Base-by-base conservation (phyloP, 1,140 invertebrate genomes). In the Fopius arisanus region DNA sequence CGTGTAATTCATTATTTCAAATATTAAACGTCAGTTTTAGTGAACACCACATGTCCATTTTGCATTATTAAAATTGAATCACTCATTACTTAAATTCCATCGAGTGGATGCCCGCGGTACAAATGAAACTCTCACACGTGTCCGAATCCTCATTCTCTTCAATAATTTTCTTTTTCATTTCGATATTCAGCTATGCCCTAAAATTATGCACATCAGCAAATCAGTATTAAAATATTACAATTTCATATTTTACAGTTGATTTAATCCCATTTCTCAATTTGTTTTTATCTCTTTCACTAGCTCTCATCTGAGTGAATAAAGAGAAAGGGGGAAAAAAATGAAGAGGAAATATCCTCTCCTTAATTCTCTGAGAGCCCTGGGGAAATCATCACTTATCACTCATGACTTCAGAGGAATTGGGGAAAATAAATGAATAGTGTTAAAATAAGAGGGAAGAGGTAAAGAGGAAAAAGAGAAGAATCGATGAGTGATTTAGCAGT, bases 221-320 rank as follows among this genome's bases (percentile, higher is more conserved):
- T 87, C 81, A 87, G 87, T 87, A 87, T 83, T 87, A 87, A 87
- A 87, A 87, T 87, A 87, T 87, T 84, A 87, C 86, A 87, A 83
- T 87, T 87, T 87, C 75, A 83, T 85, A 85, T 87, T 85, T 86
- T 87, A 88, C 85, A 87, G 80, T 85, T 26, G 23, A 59, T 51
- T 51, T 51, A 12, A 51, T 59, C 23, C 54, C 54, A 59, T 59
- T 59, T 59, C 6, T 59, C 7, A 12, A 59, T 59, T 28, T 12
- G 23, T 59, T 59, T 59, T 19, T 19, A 3, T 51, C 9, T 48
- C 43, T 19, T 48, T 48, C 43, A 48, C 43, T 19, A 59, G 6
- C 14, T 59, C 54, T 59, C 54, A 59, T 59, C 26, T 59, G 5
- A 23, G 26, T 19, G 19, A 7, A 26, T 9, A 59, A 23, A 26